These are phyloP conservation scores for Pelvicachromis taeniatus DNA, from an alignment of 2,113 vertebrate genomes.

Conservation along the genomic window DNA sequence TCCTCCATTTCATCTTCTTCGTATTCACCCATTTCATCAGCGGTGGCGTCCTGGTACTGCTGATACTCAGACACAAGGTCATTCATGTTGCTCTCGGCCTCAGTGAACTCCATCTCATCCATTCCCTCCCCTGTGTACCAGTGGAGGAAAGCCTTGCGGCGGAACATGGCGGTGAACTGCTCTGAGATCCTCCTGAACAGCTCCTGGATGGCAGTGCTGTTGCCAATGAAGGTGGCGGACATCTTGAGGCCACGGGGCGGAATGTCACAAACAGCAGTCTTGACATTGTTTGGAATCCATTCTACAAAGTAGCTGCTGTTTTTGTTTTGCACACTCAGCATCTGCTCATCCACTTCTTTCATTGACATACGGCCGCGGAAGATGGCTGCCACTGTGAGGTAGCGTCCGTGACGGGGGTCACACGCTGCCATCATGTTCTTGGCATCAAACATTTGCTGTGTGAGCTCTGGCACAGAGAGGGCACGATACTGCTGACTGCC, in stretches of 20 bases:
- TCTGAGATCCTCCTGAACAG: conserved; percentile 93
- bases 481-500: conserved; percentile 94
- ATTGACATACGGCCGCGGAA: conserved; percentile 96
- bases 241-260: conserved; percentile 92
- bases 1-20: conserved; percentile 77
- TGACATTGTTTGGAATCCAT: conserved; percentile 98
- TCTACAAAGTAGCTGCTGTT: conserved; percentile 99
- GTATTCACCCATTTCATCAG: conserved; percentile 77
- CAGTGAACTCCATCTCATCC: conserved; percentile 95
- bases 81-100: conserved; percentile 94
- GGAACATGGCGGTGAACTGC: conserved; percentile 97
- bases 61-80: conserved; percentile 90
- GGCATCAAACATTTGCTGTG: conserved; percentile 97
- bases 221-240: conserved; percentile 93
- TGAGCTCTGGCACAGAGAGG: conserved; percentile 91
- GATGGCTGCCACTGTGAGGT: conserved; percentile 90
- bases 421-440: conserved; percentile 99
- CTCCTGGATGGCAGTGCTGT: conserved; percentile 96
- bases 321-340: conserved; percentile 92
- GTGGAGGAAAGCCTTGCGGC: conserved; percentile 90
- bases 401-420: conserved; percentile 91
- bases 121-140: conserved; percentile 93
- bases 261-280: conserved; percentile 94
- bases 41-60: conserved; percentile 90
- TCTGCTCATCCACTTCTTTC: conserved; percentile 98